Base-by-base conservation (phyloP, 2,797 vertebrate species). In the Limnodromus scolopaceus region DNA sequence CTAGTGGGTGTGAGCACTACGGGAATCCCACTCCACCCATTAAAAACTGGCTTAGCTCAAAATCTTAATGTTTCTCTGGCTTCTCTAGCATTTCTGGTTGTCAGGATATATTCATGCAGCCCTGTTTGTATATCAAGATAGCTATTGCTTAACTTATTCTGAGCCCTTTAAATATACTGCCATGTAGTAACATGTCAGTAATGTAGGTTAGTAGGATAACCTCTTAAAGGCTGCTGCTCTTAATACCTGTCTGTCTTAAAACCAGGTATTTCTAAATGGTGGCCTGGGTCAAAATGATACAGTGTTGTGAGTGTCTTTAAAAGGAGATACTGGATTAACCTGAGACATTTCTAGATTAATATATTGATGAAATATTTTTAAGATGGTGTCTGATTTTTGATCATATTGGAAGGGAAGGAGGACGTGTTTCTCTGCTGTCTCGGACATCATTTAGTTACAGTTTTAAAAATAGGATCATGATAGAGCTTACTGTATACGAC, bases 141-240 rank as follows among this genome's bases (percentile, higher is more conserved):
- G 71, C 28, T 83, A 1, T 77, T 91, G 79, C 55, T 96, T 83
- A 81, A 83, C 54, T 83, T 87, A 74, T n/a, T 69, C 75, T 13
- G 10, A 24, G 74, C 27, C 27, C 70, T 96, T 95, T 58, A 92
- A 71, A 82, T 69, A 25, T 16, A 53, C 39, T 81, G 55, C 39
- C 65, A 0, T 17, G 25, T 64, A 23, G 61, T 87, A 66, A 81
- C 32, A 32, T 68, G 75, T 71, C 71, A 76, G 85, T 92, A 94
- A 95, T 92, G 94, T 93, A 95, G 95, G 95, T 95, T 94, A 96
- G 94, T 91, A 89, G 92, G 93, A 84, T 96, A 92, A 86, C 71
- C 41, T 88, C 79, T 57, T 84, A 80, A 79, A 64, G 57, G 48
- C 23, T 70, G 55, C 58, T 28, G n/a, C 11, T 51, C 68, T 70